phyloP scores from a whole-genome alignment of 2,113 vertebrate genomes.

The Coryphaenoides rupestris region DNA sequence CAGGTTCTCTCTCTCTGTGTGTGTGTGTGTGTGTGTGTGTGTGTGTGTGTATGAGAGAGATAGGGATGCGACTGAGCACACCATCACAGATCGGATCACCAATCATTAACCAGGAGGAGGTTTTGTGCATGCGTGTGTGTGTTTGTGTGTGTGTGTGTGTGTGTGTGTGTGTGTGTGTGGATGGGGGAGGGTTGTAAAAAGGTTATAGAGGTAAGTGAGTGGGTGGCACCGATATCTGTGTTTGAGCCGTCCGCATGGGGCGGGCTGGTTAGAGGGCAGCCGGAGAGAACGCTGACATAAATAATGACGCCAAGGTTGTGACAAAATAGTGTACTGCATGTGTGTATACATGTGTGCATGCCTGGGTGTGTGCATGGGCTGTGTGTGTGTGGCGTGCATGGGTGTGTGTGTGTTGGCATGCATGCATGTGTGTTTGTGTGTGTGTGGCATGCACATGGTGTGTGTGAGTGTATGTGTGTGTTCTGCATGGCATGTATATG shows the following conservation, averaged over 20 bases:
- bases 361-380: too few relatives aligned
- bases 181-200: conserved; percentile 30
- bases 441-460: too few relatives aligned
- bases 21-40: conserved; percentile 6
- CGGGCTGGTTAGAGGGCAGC: conserved; percentile 13
- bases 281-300: neutral
- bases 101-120: conserved; percentile 38
- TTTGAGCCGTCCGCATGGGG: conserved; percentile 38
- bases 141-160: too few relatives aligned
- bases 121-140: too few relatives aligned
- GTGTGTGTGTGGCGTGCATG: neutral
- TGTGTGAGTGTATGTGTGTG: too few relatives aligned
- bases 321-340: too few relatives aligned
- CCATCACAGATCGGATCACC: conserved; percentile 58
- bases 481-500: too few relatives aligned
- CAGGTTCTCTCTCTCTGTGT: conserved; percentile 12
- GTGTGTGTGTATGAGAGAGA: neutral
- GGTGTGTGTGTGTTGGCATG: conserved; percentile 16
- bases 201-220: conserved; percentile 41
- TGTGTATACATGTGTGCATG: conserved; percentile 14
- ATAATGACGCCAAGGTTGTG: too few relatives aligned
- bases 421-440: too few relatives aligned
- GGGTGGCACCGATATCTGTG: conserved; percentile 28
- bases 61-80: conserved; percentile 33
- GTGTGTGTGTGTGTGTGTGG: neutral